A percentile compares a stretch with the other conserved stretches of the same genome.
phyloP scores from a whole-genome alignment of 2,888 invertebrate genomes.

The Drosophila setosimentum region DNA sequence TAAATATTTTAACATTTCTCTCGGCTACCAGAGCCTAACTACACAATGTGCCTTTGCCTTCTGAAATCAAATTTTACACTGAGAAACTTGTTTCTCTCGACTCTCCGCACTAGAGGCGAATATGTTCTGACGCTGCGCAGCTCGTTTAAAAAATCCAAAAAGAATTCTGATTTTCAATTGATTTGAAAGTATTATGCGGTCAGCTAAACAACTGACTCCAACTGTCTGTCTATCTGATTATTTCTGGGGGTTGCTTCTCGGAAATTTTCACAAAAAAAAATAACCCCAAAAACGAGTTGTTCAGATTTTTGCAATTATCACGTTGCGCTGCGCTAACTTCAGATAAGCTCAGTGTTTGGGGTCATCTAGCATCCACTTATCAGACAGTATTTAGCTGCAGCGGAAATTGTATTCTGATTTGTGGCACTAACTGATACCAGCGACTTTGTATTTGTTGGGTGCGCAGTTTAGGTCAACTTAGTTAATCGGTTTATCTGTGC shows the following conservation, averaged over 20 bases:
- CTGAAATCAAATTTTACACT: conserved; percentile 35
- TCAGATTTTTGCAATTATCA: conserved; percentile 44
- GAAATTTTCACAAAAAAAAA: conserved; percentile 29
- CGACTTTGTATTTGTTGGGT: conserved; percentile 8
- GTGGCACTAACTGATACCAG: conserved; percentile 11
- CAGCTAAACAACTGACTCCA: conserved; percentile 15
- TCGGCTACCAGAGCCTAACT: neutral
- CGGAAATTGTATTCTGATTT: conserved; percentile 36
- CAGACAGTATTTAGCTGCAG: conserved; percentile 24
- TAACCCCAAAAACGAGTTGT: conserved; percentile 10
- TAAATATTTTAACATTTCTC: conserved; percentile 27
- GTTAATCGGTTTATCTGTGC: conserved; percentile 23
- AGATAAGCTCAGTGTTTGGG: conserved; percentile 29
- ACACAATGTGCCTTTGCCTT: conserved; percentile 24
- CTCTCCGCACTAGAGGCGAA: conserved; percentile 5
- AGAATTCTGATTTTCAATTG: conserved; percentile 55
- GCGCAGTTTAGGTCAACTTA: conserved; percentile 7
- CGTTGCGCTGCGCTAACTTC: conserved; percentile 40
- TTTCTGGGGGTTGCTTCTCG: conserved; percentile 13
- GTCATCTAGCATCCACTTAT: conserved; percentile 24
- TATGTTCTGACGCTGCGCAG: conserved; percentile 13
- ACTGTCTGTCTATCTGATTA: conserved; percentile 19
- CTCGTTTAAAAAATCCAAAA: conserved; percentile 24
- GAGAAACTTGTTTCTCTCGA: conserved; percentile 18
- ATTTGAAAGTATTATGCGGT: conserved; percentile 38